A percentile compares a stretch with the other conserved stretches of the same genome.
Conservation (phyloP, 2,888 invertebrate species). For the Shargacucullia verbasci region DNA sequence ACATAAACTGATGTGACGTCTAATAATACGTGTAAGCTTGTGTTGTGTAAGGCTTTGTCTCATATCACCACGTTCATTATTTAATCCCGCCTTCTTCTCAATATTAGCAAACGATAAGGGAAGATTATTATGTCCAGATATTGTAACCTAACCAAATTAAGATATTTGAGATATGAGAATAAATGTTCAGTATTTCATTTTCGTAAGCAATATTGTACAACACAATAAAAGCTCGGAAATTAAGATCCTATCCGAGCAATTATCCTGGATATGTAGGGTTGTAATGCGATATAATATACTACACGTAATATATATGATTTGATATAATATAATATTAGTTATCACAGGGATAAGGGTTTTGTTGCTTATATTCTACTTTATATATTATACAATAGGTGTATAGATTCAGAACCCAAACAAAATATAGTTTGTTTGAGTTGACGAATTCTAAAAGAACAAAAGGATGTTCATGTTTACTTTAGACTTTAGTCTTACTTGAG, state of each 20-base stretch:
- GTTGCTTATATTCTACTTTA: constrained; percentile 33
- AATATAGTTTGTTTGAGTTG: no score
- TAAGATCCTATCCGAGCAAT: constrained; percentile 16
- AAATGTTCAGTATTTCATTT: constrained; percentile 7
- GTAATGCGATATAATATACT: constrained; percentile 10
- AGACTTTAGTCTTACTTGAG: no score
- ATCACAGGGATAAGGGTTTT: constrained; percentile 55
- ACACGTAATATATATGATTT: constrained; percentile 3
- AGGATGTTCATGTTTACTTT: no score
- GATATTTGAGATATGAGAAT: background rate
- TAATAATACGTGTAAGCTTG: no score
- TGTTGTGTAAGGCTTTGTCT: no score
- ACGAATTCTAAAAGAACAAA: no score
- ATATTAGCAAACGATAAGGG: constrained; percentile 10
- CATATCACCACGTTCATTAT: constrained; percentile 5
- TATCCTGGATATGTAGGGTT: constrained; percentile 40
- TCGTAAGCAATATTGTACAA: constrained; percentile 2
- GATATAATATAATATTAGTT: constrained; percentile 26
- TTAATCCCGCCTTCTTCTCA: constrained; percentile 8
- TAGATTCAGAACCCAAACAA: no score
- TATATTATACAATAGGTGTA: no score
- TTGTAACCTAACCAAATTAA: background rate
- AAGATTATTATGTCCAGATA: constrained; percentile 10
- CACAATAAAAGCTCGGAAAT: constrained; percentile 13
- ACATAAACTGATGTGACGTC: no score